phyloP scores from a whole-genome alignment of 2,888 invertebrate genomes.

The Cremastobaeus sp. region DNA sequence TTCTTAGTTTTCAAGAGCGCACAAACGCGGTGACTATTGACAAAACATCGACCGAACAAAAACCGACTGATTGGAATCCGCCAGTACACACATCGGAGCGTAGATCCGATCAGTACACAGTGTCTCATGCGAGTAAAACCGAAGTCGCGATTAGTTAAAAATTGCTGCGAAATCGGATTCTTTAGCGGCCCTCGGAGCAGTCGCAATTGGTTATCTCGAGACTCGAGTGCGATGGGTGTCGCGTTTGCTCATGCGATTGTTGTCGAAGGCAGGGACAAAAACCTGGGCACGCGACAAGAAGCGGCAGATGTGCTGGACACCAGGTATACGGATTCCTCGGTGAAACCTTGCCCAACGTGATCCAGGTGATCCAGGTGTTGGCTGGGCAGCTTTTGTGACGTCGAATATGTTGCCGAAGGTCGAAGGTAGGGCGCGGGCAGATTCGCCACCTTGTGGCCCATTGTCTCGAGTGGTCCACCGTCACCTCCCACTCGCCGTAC shows the following conservation, averaged over 20 bases:
- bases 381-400: constrained; percentile 50
- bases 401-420: constrained; percentile 45
- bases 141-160: too few species aligned
- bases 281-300: constrained; percentile 59
- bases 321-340: constrained; percentile 55
- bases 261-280: constrained; percentile 53
- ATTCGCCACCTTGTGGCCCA: constrained; percentile 53
- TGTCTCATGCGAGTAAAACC: too few species aligned
- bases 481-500: constrained; percentile 9
- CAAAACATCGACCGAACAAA: too few species aligned
- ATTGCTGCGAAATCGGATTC: too few species aligned
- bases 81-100: too few species aligned
- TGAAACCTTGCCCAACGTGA: constrained; percentile 57
- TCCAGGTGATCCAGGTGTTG: constrained; percentile 43
- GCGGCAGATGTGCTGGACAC: constrained; percentile 41
- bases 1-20: too few species aligned
- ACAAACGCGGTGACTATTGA: too few species aligned
- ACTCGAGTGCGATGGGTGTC: too few species aligned
- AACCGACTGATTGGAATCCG: too few species aligned
- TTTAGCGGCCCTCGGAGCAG: too few species aligned
- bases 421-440: constrained; percentile 45
- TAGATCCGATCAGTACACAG: too few species aligned
- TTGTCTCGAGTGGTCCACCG: constrained; percentile 48
- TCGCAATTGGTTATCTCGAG: too few species aligned
- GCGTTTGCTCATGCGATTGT: constrained; percentile 58